Evolutionary conservation across 2,113 vertebrate species (phyloP), one percentile per base, ranked within the genome.

Genomic region (Engystomops pustulosus): DNA sequence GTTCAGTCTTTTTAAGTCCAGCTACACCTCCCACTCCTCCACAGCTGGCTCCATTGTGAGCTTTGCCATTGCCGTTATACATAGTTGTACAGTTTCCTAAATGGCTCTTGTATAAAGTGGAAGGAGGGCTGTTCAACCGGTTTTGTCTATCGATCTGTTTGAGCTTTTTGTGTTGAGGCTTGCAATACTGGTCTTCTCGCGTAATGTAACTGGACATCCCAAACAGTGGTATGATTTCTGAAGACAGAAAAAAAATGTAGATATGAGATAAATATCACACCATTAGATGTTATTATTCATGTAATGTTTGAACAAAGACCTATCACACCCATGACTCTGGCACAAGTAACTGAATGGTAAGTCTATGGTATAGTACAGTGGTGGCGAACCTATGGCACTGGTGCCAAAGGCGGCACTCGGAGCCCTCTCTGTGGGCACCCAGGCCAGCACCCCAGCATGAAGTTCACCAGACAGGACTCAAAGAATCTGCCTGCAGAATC

Each of bases 151-250:
- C 97, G 0, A 96, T 94, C 90, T 96, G 95, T 85, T 98, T 98
- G 87, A 97, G 95, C 82, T 98, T 99, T 89, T 98, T 99, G 91
- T 97, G 96, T 55, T 95, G 97, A 7, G 96, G 96, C 87, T 99
- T 99, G 89, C 90, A 93, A 92, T 97, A 98, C 78, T 95, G 95
- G 77, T 99, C 97, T 87, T 99, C 97, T 85, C 97, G 92, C 81
- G 94, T 95, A 55, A 97, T 95, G 86, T 95, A 98, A 92, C 94
- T 98, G 23, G 96, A 97, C 97, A 99, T 98, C 68, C 97, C 97
- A 1, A 97, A 98, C 83, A 98, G 93, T 78, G 97, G 96, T 91
- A 99, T 98, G 79, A 98, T 97, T 93, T 98, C 97, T 98, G 89
- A 60, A 79, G 4, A 76, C 20, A 85, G 15, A 55, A 4, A 53